Evolutionary conservation across 2,888 invertebrate genomes (phyloP).

Genomic region (Thera obeliscata): DNA sequence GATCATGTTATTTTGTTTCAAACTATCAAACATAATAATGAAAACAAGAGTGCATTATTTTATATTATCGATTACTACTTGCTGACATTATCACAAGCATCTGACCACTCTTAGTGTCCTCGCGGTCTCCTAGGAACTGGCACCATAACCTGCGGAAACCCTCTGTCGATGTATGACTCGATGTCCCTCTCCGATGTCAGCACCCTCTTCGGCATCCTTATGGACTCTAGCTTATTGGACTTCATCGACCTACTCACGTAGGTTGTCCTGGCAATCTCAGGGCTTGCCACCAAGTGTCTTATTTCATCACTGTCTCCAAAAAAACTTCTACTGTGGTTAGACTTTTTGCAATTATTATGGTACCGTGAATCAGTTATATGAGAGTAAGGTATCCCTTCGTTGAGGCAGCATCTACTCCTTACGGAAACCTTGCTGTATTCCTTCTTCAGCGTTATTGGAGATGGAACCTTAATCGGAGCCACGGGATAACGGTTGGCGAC

Average conservation of each 20-base stretch:
- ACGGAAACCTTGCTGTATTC: conserved; percentile 37
- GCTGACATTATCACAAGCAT: not conserved
- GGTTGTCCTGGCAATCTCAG: conserved; percentile 33
- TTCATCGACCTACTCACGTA: conserved; percentile 30
- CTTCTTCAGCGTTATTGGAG: conserved; percentile 29
- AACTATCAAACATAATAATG: not conserved
- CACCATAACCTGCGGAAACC: conserved; percentile 3
- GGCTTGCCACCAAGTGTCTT: conserved; percentile 33
- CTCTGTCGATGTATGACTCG: conserved; percentile 44
- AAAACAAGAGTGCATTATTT: not conserved
- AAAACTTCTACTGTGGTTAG: conserved; percentile 28
- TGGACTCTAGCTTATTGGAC: conserved; percentile 33
- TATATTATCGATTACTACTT: not conserved
- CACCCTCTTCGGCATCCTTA: conserved; percentile 54
- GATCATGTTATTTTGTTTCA: not conserved
- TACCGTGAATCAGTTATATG: conserved; percentile 60
- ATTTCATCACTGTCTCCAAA: conserved; percentile 41
- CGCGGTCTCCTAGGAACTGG: conserved; percentile 31
- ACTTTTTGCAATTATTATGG: conserved; percentile 55
- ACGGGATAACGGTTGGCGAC: conserved; percentile 38
- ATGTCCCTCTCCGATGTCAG: conserved; percentile 56
- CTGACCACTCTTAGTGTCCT: conserved; percentile 5
- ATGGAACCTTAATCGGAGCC: conserved; percentile 18
- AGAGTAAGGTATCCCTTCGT: conserved; percentile 52
- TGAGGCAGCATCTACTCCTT: conserved; percentile 22